phyloP scores from a whole-genome alignment of 1,140 invertebrate species.

The Rhynchophorus ferrugineus region DNA sequence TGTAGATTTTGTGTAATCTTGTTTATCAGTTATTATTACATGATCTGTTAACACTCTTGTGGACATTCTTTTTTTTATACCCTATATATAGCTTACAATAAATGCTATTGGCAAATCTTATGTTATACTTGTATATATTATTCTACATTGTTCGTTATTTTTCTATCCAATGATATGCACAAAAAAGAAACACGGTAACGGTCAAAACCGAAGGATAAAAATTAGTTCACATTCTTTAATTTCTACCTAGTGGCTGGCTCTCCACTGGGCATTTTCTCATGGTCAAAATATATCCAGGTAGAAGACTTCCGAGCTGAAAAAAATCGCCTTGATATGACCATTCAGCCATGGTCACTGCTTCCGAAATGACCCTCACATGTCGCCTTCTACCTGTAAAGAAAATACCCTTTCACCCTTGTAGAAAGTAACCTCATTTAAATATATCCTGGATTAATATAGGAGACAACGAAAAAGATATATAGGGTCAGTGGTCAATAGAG shows the following conservation, averaged over 20 bases:
- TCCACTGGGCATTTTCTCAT: slow-evolving; percentile 22
- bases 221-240: slow-evolving; percentile 24
- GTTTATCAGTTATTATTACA: too few relatives aligned
- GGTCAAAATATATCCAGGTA: slow-evolving; percentile 23
- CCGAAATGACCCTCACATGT: background rate
- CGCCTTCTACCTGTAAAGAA: slow-evolving; percentile 18
- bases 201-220: slow-evolving; percentile 13
- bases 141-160: too few relatives aligned
- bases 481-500: too few relatives aligned
- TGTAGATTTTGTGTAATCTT: too few relatives aligned
- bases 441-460: slow-evolving; percentile 2
- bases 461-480: too few relatives aligned
- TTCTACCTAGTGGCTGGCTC: slow-evolving; percentile 16
- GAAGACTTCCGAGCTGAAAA: slow-evolving; percentile 1
- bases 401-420: slow-evolving; percentile 23
- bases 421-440: slow-evolving; percentile 28
- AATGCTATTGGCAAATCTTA: too few relatives aligned
- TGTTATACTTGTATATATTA: too few relatives aligned
- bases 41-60: too few relatives aligned
- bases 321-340: slow-evolving; percentile 14
- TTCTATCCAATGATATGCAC: too few relatives aligned
- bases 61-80: too few relatives aligned
- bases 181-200: too few relatives aligned
- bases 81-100: too few relatives aligned
- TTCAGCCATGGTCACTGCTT: slow-evolving; percentile 20